Evolutionary conservation across 2,888 invertebrate genomes (phyloP), one percentile per base, ranked within the genome.

Genomic region (Urechis unicinctus): DNA sequence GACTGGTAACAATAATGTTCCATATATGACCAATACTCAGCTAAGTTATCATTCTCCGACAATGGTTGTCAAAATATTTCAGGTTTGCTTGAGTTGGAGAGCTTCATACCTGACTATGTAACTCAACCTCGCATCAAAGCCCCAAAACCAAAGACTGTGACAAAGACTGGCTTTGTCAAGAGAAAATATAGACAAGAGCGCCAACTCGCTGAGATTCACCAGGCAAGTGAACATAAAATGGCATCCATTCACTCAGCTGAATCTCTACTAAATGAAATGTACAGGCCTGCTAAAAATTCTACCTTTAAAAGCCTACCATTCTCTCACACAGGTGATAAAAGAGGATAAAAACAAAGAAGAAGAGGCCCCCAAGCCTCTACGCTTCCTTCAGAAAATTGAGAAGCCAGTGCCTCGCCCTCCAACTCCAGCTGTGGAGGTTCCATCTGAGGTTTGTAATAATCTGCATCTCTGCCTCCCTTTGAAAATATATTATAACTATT

Each of bases 331-430:
- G 75, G 63, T 68, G 13, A 68, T 77, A 51, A 70, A 73, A 52
- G 68, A 65, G 41, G 68, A 66, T 29, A 69, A 70, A 51, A 53
- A 59, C 31, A 62, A 63, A 52, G 67, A 66, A 13, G 65, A 65
- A 42, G 69, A 71, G 56, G 66, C 64, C 31, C 66, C 67, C 1
- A 75, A 73, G 58, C 73, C 77, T 3, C 66, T 77, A 28, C 63
- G 73, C 25, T 77, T 75, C 66, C 67, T 79, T 51, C 70, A 77
- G 66, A 77, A 75, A 67, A 75, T 78, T 31, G 76, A 77, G 63
- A 78, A 78, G 56, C 79, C 79, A 1, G 66, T 74, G n/a, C 78
- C 78, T 5, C 64, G 78, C 57, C 77, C 79, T 28, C 72, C 74
- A 2, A 79, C 79, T 13, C 79, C 80, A 21, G 60, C 72, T 21